Conservation (phyloP, 2,113 vertebrate species). For the Otocyon megalotis region DNA sequence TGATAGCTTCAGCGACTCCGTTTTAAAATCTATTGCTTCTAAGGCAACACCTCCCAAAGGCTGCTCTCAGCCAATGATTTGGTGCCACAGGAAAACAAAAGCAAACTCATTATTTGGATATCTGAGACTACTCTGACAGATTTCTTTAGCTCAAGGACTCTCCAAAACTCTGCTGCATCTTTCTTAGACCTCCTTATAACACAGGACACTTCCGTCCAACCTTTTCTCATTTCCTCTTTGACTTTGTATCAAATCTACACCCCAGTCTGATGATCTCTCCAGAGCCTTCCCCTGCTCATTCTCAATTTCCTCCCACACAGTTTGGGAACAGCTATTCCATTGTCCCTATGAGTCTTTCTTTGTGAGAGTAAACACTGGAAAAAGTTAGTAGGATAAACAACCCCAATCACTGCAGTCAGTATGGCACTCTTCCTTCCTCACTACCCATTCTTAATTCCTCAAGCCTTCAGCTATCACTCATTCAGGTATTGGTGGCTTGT, state of each 20-base stretch:
- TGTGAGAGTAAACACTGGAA: neutral
- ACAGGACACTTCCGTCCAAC: neutral
- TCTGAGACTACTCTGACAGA: neutral
- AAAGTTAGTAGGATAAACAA: neutral
- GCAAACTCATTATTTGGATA: neutral
- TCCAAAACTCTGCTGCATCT: neutral
- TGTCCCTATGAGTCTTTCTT: neutral
- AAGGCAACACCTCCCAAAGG: neutral
- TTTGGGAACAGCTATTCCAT: neutral
- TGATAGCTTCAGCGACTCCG: neutral
- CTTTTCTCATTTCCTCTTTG: neutral
- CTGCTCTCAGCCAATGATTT: neutral
- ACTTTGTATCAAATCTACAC: neutral
- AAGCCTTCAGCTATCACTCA: neutral
- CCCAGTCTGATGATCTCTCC: neutral
- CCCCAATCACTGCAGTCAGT: accelerated
- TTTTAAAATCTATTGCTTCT: neutral
- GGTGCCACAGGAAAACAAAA: neutral
- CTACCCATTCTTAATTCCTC: neutral
- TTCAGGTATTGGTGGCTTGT: neutral
- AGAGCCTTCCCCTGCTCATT: neutral
- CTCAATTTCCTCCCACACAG: neutral
- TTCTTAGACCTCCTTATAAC: neutral
- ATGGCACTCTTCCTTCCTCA: accelerated
- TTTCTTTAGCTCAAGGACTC: neutral